A percentile compares a stretch with the other conserved stretches of the same genome.
Conservation (phyloP, 2,888 invertebrate genomes). For the Ernsta delagoae region DNA sequence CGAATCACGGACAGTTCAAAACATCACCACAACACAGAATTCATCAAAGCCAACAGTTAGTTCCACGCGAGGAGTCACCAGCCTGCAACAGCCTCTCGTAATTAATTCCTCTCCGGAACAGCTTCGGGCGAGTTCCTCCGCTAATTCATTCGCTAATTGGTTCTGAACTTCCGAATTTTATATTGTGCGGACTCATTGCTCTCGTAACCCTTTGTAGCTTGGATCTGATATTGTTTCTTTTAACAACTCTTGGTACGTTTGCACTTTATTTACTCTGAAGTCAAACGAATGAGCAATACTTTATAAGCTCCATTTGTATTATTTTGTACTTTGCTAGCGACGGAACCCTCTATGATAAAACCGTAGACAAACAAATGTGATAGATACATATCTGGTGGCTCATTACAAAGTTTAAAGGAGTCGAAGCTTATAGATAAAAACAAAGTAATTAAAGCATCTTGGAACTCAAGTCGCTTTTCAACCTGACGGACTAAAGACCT, state of each 20-base stretch:
- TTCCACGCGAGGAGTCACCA: constrained; percentile 20
- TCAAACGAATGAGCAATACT: background rate
- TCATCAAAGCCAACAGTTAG: constrained; percentile 19
- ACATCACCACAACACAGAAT: constrained; percentile 8
- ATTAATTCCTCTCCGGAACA: constrained; percentile 30
- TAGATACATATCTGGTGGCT: no score
- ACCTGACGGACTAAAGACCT: no score
- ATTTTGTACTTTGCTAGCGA: no score
- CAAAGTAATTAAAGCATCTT: no score
- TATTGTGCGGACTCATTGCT: constrained; percentile 18
- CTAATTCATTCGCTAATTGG: constrained; percentile 29
- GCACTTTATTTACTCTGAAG: background rate
- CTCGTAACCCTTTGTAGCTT: background rate
- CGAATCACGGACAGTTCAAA: constrained; percentile 12
- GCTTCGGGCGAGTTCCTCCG: constrained; percentile 19
- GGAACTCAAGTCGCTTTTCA: no score
- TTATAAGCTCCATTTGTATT: no score
- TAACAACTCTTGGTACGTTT: background rate
- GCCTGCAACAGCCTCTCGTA: constrained; percentile 15
- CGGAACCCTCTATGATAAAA: no score
- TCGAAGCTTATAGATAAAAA: no score
- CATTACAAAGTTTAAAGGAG: no score
- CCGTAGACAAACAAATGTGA: no score
- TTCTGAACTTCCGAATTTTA: constrained; percentile 12
- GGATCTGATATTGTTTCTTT: background rate